phyloP scores from a whole-genome alignment of 1,140 invertebrate species.

The Psilanteris sp. region DNA sequence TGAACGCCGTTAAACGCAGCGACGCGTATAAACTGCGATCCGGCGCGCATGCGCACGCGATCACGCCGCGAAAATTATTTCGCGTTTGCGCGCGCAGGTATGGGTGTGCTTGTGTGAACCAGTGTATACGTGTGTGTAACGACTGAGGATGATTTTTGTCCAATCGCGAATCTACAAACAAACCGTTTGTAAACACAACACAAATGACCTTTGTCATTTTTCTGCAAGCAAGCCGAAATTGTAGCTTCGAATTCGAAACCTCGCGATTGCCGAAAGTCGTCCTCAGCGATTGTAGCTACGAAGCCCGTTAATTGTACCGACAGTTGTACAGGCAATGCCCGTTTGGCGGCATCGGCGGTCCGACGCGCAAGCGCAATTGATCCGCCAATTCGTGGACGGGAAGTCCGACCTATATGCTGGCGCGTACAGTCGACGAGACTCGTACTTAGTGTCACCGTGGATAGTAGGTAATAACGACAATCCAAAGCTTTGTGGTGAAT shows the following conservation, averaged over 20 bases:
- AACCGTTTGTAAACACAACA: no score
- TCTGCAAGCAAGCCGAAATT: no score
- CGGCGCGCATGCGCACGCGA: no score
- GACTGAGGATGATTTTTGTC: slow-evolving; percentile 18
- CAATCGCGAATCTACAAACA: no score
- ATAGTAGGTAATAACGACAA: slow-evolving; percentile 74
- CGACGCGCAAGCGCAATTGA: slow-evolving; percentile 7
- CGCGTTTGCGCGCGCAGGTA: slow-evolving; percentile 21
- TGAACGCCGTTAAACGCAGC: no score
- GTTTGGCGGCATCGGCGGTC: slow-evolving; percentile 3
- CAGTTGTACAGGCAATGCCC: slow-evolving; percentile 17
- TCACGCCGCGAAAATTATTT: no score
- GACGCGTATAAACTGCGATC: no score
- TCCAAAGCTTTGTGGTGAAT: slow-evolving; percentile 79
- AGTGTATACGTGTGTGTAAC: slow-evolving; percentile 19
- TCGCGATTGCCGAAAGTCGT: slow-evolving; percentile 29
- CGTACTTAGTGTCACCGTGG: slow-evolving; percentile 50
- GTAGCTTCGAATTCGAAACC: no score
- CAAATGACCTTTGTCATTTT: no score
- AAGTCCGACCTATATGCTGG: slow-evolving; percentile 23
- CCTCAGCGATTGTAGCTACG: slow-evolving; percentile 13
- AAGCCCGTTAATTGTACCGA: slow-evolving; percentile 35
- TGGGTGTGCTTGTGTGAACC: slow-evolving; percentile 17
- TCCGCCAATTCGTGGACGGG: not conserved
- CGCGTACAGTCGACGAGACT: slow-evolving; percentile 46